Base-by-base conservation (phyloP, 2,888 invertebrate genomes). In the Stegana nigrithorax region DNA sequence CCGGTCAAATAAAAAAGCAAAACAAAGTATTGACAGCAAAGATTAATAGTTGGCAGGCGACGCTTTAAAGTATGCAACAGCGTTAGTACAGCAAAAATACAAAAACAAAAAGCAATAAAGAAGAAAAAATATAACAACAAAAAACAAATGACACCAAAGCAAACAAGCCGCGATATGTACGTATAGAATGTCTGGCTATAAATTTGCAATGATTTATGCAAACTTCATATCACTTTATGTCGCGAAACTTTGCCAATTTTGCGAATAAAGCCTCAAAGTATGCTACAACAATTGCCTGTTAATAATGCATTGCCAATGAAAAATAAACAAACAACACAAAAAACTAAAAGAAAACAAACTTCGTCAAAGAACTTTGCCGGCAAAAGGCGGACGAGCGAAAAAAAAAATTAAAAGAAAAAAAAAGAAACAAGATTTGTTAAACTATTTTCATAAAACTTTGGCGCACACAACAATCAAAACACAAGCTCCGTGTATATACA, bases 371-470 rank as follows among this genome's bases (percentile, higher is more conserved):
- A 39, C n/a, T 10, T 1, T 14, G 39, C 12, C n/a, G 5, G n/a
- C 14, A 5, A 39, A 39, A 39, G 6, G 39, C 39, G 5, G 39
- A n/a, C n/a, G 4, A 12, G n/a, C n/a, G n/a, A n/a, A 47, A 1
- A 1, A 1, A 10, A 47, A n/a, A 3, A 47, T 8, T 23, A 23
- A 12, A n/a, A 47, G 3, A 25, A 23, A 47, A 12, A 23, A 47
- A 4, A n/a, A 45, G 2, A 17, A 44, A 44, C 17, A 5, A n/a
- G 10, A n/a, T 45, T 17, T 21, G 8, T 19, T 45, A 65, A 73
- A 73, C 70, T 77, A 67, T 70, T 75, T 68, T 73, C 63, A 59
- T 60, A 66, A 10, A 55, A 21, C 25, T 50, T 50, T 50, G 23
- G 12, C n/a, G 12, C 50, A 25, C 66, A 66, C 25, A 67, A 78